Base-by-base conservation (phyloP, 1,140 invertebrate genomes). In the Pygmarrhopalites habei region DNA sequence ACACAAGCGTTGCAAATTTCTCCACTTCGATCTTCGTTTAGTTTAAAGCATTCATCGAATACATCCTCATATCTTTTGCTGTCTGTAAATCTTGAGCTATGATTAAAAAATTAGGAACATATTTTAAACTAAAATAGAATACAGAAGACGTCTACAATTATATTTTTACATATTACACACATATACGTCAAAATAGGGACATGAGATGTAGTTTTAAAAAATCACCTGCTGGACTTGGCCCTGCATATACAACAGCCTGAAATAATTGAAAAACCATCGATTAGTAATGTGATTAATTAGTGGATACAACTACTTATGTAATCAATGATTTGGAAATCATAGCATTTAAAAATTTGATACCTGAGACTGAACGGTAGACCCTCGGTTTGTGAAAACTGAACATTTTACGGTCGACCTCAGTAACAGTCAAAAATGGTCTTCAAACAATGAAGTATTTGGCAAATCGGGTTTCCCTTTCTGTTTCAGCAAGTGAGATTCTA, bases 1-100 rank as follows among this genome's bases (percentile, higher is more conserved):
- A 92, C 89, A 76, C 89, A 92, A 4, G 89, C 89, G 79, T 92
- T 91, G 76, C 89, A 92, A 63, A 92, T 91, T 75, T 92, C 89
- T 12, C 89, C 89, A 46, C 85, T 82, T 21, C 89, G 79, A 35
- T 83, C 82, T 71, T 88, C 85, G 51, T 85, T 79, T 28, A 91
- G 79, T 74, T 86, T 82, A 75, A 92, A 92, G 75, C 89, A 92
- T 72, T 85, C 82, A 72, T 88, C 80, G 76, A 91, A 92, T 73
- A 91, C 88, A 64, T 86, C 81, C 73, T 92, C 89, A 73, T 92
- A 92, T 71, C 90, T 89, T 68, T 86, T 86, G 68, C 87, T 90
- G 71, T 90, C 89, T 1, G 89, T 92, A 75, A 92, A 92, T 53
- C 89, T 79, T 25, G 89, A 91, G 75, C 88, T 88, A 62, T 74